Conservation (phyloP, 2,797 vertebrate species). For the Tadarida brasiliensis region DNA sequence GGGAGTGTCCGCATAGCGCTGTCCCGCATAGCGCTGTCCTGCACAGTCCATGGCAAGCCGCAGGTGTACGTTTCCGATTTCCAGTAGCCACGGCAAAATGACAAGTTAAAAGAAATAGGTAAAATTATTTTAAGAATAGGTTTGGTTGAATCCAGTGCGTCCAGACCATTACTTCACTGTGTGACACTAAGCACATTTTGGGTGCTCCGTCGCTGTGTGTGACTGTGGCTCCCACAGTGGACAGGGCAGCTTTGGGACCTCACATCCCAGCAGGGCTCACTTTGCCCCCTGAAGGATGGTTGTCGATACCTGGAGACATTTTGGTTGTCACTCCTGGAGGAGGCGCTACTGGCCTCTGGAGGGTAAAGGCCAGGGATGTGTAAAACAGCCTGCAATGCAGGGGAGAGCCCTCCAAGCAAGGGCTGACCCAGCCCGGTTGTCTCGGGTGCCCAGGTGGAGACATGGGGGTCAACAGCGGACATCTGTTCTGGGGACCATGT, state of each 20-base stretch:
- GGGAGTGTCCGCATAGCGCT: accelerated
- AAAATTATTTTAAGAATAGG: neutral
- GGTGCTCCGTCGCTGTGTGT: neutral
- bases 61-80: neutral
- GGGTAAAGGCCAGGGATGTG: neutral
- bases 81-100: neutral
- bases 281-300: neutral
- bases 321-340: neutral
- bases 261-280: accelerated
- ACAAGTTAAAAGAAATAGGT: neutral
- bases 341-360: too few relatives aligned
- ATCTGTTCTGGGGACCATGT: too few relatives aligned
- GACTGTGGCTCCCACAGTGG: neutral
- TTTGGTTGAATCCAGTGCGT: neutral
- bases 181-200: too few relatives aligned
- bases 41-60: neutral
- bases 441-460: neutral
- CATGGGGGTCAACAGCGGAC: too few relatives aligned
- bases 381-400: neutral
- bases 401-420: neutral
- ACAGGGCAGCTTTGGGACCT: accelerated
- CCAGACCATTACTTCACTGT: neutral
- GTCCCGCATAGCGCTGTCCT: too few relatives aligned
- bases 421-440: accelerated
- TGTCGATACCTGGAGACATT: too few relatives aligned